Evolutionary conservation across 2,888 invertebrate genomes (phyloP), one percentile per base, ranked within the genome.

Genomic region (Uropetala carovei): DNA sequence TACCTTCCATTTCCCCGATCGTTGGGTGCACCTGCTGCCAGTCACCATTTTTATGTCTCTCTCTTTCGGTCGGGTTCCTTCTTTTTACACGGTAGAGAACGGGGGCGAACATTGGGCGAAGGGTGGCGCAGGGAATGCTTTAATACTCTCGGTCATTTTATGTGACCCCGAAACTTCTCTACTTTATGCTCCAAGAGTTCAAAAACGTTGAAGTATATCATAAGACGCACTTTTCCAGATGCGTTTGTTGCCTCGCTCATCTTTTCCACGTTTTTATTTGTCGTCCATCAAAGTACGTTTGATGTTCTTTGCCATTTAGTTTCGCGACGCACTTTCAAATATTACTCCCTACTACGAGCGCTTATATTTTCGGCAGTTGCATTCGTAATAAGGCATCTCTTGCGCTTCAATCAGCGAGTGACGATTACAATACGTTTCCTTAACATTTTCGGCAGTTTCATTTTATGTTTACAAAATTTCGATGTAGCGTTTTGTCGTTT

Each of bases 191-290:
- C 43, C 43, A 43, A 1, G 43, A 43, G 43, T 43, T 43, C n/a
- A 68, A 68, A 68, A n/a, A 9, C 4, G 16, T 22, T 1, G 22
- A 9, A n/a, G 68, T 22, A 68, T 22, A n/a, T 68, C 68, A 68
- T 68, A 68, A 68, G 68, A n/a, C 68, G n/a, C n/a, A 68, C 68
- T 68, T 68, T 68, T 22, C 68, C 68, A 68, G 18, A 68, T 68
- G n/a, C 68, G 7, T 8, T 7, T 10, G 16, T 18, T 16, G n/a
- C 64, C 22, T n/a, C 68, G 68, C n/a, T 68, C 68, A 68, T 68
- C n/a, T 68, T 22, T 68, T 68, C 22, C 43, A n/a, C 68, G 68
- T n/a, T 68, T n/a, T 68, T 68, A 8, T 68, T 68, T 18, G 18
- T 68, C 22, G 0, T n/a, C 18, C 68, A n/a, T 68, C n/a, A 43